Percentiles rank a stretch among this genome's conserved stretches.
Conservation (phyloP, 2,888 invertebrate genomes). For the Epinotia bilunana region DNA sequence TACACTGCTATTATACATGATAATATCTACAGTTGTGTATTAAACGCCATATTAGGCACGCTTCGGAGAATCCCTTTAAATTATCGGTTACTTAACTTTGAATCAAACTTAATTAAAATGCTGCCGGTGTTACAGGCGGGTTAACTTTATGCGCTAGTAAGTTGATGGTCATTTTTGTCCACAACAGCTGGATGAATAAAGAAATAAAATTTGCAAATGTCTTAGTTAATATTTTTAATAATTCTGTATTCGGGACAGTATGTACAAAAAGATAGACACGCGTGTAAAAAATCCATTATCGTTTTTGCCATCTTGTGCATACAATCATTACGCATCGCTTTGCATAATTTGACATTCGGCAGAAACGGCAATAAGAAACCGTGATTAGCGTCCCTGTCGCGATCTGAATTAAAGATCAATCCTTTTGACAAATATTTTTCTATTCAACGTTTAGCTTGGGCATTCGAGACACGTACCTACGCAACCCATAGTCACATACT, state of each 20-base stretch:
- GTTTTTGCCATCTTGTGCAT: not conserved
- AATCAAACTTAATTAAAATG: conserved; percentile 14
- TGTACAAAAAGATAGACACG: not conserved
- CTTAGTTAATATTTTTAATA: not conserved
- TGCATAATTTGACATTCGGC: conserved; percentile 56
- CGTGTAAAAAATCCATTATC: conserved; percentile 1
- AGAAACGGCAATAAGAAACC: conserved; percentile 51
- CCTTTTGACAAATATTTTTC: conserved; percentile 18
- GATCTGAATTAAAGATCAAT: conserved; percentile 44
- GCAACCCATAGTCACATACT: conserved; percentile 15
- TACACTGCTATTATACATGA: conserved; percentile 8
- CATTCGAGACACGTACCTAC: conserved; percentile 30
- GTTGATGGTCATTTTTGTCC: not conserved
- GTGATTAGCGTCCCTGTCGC: conserved; percentile 39
- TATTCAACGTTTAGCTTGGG: conserved; percentile 4
- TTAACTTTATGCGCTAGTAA: conserved; percentile 19
- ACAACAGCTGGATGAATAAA: not conserved
- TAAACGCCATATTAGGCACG: not conserved
- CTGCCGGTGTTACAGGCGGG: conserved; percentile 1
- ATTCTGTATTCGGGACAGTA: not conserved
- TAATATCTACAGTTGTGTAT: conserved; percentile 17
- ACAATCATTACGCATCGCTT: conserved; percentile 48
- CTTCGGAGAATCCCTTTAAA: conserved; percentile 2
- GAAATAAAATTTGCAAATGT: not conserved
- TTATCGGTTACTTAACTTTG: not conserved